Base-by-base conservation (phyloP, 2,113 vertebrate species). In the Chionis minor region DNA sequence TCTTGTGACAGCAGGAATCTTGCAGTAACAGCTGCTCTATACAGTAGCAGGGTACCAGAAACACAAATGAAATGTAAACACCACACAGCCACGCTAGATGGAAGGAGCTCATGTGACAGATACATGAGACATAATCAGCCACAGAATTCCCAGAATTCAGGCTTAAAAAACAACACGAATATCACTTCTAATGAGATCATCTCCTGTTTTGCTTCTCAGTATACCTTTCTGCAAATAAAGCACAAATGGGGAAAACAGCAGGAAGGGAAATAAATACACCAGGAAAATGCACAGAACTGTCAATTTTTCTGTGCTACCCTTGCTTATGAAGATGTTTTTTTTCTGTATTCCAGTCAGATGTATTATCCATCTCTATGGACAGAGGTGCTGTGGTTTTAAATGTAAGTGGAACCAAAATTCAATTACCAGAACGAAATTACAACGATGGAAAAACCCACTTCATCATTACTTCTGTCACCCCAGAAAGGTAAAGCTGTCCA, bases 341-440 rank as follows among this genome's bases (percentile, higher is more conserved):
- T 35, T 94, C 88, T 91, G 6, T 91, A 83, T 97, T 97, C 93
- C 96, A 99, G 99, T 63, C 98, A 49, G 98, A 99, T 30, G 97
- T 98, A 90, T 98, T 99, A 96, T 99, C 99, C 86, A 97, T 99
- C 79, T 98, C 98, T 4, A 92, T 99, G 98, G 98, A 99, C 59
- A 99, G 99, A 16, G 99, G 99, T 42, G 98, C 98, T 8, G 99
- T 99, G 19, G 97, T 99, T 90, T 97, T 99, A 97, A 98, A 98
- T 86, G 98, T 97, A 86, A 99, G 97, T 92, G 99, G 99, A 79
- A 98, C 93, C 40, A 98, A 98, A 97, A 98, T 99, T 71, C 99
- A 98, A 95, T 98, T 99, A 1, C 94, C 98, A 79, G 98, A 98
- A 56, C 98, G 98, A 89, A 98, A 98, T 69, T 99, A 99, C 96